Evolutionary conservation across 2,113 vertebrate species (phyloP).

Genomic region (Grammomys surdaster): DNA sequence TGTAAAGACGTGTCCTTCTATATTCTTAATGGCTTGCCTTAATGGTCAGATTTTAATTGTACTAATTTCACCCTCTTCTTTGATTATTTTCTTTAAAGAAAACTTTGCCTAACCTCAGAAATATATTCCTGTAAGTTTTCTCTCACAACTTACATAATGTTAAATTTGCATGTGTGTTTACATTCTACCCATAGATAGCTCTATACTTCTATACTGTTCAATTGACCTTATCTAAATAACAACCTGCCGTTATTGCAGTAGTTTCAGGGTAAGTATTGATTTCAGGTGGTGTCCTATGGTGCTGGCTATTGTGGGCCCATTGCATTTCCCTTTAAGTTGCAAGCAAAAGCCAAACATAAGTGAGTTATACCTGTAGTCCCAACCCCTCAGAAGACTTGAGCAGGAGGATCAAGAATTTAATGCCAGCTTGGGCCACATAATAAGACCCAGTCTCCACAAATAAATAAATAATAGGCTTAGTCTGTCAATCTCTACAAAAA

Average conservation of each 20-base stretch:
- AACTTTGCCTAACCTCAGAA: neutral
- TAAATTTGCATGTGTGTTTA: neutral
- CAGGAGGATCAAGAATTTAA: neutral
- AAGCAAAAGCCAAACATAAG: neutral
- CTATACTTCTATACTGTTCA: neutral
- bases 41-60: neutral
- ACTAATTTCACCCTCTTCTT: slow-evolving; percentile 14
- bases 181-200: neutral
- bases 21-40: slow-evolving; percentile 34
- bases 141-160: slow-evolving; percentile 26
- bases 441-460: neutral
- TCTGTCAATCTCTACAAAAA: neutral
- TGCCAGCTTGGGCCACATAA: neutral
- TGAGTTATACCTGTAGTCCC: neutral
- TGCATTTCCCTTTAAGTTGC: neutral
- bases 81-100: slow-evolving; percentile 20
- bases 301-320: neutral
- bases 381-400: neutral
- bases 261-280: neutral
- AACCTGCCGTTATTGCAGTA: neutral
- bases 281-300: neutral
- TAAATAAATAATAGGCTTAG: neutral
- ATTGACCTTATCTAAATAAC: neutral
- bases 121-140: slow-evolving; percentile 6
- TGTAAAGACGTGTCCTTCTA: neutral